Evolutionary conservation across 1,140 invertebrate species (phyloP).

Genomic region (Habropoda laboriosa): DNA sequence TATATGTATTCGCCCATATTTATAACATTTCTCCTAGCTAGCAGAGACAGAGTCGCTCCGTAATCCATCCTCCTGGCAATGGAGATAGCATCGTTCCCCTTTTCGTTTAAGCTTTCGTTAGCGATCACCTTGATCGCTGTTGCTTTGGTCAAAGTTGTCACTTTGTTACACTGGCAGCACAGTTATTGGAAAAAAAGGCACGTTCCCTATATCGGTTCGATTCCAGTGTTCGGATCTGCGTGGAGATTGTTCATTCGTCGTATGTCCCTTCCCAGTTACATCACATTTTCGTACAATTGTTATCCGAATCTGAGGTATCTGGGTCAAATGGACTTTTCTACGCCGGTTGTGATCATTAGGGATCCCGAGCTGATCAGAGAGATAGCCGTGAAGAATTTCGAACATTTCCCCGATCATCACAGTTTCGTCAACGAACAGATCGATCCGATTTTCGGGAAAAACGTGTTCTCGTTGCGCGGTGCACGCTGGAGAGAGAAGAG

Average conservation of each 20-base stretch:
- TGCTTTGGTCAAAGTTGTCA: neutral
- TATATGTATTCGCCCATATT: neutral
- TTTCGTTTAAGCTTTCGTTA: neutral
- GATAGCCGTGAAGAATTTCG: constrained; percentile 85
- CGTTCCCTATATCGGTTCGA: neutral
- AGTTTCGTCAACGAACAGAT: constrained; percentile 56
- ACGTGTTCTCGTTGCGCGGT: constrained; percentile 75
- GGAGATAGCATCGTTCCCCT: neutral
- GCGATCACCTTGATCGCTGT: neutral
- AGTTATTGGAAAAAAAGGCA: constrained; percentile 55
- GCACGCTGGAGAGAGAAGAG: constrained; percentile 79
- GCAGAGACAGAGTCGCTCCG: neutral
- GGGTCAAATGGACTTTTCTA: constrained; percentile 80
- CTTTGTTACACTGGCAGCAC: neutral
- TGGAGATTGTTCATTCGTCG: constrained; percentile 25
- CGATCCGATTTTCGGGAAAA: constrained; percentile 76
- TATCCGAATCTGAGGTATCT: constrained; percentile 69
- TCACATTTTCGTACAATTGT: constrained; percentile 26
- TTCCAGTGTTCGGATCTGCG: neutral
- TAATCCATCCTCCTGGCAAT: neutral
- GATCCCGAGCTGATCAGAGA: constrained; percentile 85
- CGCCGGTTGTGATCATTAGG: constrained; percentile 78
- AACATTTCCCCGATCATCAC: constrained; percentile 84
- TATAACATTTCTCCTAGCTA: constrained; percentile 3
- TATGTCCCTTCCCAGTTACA: neutral